Evolutionary conservation across 2,797 vertebrate genomes (phyloP).

Genomic region (Psittacula echo): DNA sequence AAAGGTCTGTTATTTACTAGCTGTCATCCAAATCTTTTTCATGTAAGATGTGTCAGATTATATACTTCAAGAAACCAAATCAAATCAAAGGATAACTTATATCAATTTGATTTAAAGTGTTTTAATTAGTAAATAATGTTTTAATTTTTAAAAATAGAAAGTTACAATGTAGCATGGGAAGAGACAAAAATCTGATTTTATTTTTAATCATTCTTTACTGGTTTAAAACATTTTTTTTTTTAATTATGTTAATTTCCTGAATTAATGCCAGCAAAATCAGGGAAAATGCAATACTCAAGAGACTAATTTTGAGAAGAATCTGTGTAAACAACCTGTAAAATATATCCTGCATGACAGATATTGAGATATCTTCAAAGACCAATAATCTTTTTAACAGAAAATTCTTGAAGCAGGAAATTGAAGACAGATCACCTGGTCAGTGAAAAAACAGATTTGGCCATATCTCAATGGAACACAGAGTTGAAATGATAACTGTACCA

Average conservation of each 20-base stretch:
- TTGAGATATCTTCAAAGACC: background rate
- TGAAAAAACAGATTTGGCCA: background rate
- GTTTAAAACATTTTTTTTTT: background rate
- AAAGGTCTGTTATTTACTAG: background rate
- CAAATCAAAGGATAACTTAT: background rate
- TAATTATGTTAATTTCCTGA: background rate
- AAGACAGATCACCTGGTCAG: background rate
- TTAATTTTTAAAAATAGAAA: background rate
- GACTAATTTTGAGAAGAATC: background rate
- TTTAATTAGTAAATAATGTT: background rate
- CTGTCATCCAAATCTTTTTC: background rate
- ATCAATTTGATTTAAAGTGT: background rate
- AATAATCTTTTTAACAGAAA: background rate
- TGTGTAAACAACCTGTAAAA: background rate
- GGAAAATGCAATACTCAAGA: background rate
- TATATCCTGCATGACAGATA: background rate
- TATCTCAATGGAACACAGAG: background rate
- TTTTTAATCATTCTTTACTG: background rate
- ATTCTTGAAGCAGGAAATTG: background rate
- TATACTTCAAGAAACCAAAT: background rate
- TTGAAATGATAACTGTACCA: background rate
- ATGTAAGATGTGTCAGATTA: background rate
- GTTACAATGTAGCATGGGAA: background rate
- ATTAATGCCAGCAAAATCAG: background rate
- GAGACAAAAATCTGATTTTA: background rate